Base-by-base conservation (phyloP, 2,888 invertebrate genomes). In the Pecten maximus region DNA sequence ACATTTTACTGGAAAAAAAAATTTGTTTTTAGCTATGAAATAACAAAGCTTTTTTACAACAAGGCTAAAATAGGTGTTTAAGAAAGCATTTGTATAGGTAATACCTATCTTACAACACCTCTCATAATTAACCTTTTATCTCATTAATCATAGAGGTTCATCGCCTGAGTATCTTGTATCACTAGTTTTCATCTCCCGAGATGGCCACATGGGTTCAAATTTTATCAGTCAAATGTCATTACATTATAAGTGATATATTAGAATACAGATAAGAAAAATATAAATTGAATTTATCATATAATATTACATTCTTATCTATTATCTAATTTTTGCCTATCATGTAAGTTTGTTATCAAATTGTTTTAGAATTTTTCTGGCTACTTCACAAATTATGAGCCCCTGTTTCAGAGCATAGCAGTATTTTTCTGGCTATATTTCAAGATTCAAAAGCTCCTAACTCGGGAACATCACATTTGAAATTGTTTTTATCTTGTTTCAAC, bases 211-310 rank as follows among this genome's bases (percentile, higher is more conserved):
- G 12, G 23, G 74, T 74, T 54, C 54, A 54, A 3, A 19, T 54
- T 54, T 54, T 74, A 74, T 74, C 74, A 74, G 8, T 2, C 28
- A 74, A 74, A 74, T 15, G 28, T 74, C 74, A 74, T 74, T 35
- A 74, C 74, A 35, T 28, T 74, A 74, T 35, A 35, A 74, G 74
- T 35, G 74, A 74, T 74, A 35, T 35, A 54, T n/a, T 48, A n/a
- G n/a, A 23, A 23, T 28, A 74, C 35, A 74, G 74, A 74, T 74
- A 74, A 74, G 15, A 35, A 10, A 28, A 35, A 8, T 35, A 19
- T 74, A 74, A 74, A 74, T 35, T 28, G 35, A 74, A 74, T 74
- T 74, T 74, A 74, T 74, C 74, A 74, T 35, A 28, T 74, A 35
- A 74, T 35, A 74, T 74, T 35, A 35, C 74, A 28, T 74, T 74